Evolutionary conservation across 2,888 invertebrate genomes (phyloP).

Genomic region (Frankliniella fusca): DNA sequence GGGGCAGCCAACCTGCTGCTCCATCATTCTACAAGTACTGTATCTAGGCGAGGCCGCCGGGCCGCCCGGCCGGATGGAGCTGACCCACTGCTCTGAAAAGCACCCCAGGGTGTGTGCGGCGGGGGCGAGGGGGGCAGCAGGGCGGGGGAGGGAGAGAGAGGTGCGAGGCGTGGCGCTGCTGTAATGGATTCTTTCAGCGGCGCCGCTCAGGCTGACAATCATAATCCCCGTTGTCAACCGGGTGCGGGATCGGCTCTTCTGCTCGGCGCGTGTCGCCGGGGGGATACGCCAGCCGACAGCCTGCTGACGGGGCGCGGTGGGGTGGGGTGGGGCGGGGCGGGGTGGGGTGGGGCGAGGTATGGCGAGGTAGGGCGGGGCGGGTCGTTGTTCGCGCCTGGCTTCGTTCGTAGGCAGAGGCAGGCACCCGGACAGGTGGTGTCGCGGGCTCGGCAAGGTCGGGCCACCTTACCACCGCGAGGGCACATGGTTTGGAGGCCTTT

Average conservation of each 20-base stretch:
- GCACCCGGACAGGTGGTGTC: no score
- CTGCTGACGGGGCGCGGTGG: background rate
- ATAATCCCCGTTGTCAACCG: background rate
- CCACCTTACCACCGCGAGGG: no score
- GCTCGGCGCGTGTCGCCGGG: background rate
- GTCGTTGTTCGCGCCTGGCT: background rate
- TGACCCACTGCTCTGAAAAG: no score
- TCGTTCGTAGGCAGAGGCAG: no score
- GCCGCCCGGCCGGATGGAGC: no score
- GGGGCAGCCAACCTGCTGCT: no score
- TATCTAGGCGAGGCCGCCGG: no score
- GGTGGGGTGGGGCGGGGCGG: background rate
- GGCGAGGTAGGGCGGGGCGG: background rate
- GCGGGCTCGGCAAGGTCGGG: no score
- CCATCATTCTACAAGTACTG: no score
- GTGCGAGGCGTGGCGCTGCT: background rate
- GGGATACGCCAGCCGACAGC: background rate
- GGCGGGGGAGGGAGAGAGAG: background rate
- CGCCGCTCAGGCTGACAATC: background rate
- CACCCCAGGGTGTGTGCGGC: no score
- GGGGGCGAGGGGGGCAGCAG: background rate
- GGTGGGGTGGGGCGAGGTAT: background rate
- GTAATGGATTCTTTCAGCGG: constrained; percentile 7
- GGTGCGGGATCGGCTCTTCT: background rate
- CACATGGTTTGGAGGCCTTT: no score